Base-by-base conservation (phyloP, 2,888 invertebrate genomes). In the Phorcus lineatus region DNA sequence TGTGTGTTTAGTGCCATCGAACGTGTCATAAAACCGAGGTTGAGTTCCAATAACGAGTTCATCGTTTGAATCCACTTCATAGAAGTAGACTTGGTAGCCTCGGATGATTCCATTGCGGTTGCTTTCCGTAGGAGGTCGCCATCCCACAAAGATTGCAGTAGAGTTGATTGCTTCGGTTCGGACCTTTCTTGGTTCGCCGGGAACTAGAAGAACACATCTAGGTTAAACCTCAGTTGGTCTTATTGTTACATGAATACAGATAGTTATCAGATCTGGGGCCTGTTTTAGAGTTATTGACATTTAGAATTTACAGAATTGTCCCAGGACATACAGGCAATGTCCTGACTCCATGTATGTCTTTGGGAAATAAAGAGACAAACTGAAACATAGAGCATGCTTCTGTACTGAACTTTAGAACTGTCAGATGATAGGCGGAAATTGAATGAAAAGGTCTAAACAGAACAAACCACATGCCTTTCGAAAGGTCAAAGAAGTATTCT, bases 181-280 rank as follows among this genome's bases (percentile, higher is more conserved):
- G 85, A 99, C 97, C 91, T 97, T 97, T 94, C 97, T 97, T 77
- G 99, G 99, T 94, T 98, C 97, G 86, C 98, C 98, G 89, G 99
- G 99, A 95, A 99, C 99, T 99, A 55, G n/a, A 76, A 95, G 75
- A 82, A 82, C 9, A 74, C n/a, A 66, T 66, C 74, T 36, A 80
- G n/a, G 24, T 79, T 13, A 70, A 57, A 11, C 6, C 70, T 24
- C 28, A n/a, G 6, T 54, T 22, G 13, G 19, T n/a, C 4, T 36
- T n/a, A 40, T 52, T 47, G 28, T 13, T 52, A 74, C 19, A 53
- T 22, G 53, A 53, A 52, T 53, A 4, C 17, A 52, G 6, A 75
- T 53, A 9, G 13, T n/a, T 13, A 47, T 19, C 17, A 53, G 13
- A 17, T 47, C 16, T 54, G 2, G 2, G 4, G 19, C 19, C 22